Base-by-base conservation (phyloP, 2,888 invertebrate genomes). In the Esperia sulphurella region DNA sequence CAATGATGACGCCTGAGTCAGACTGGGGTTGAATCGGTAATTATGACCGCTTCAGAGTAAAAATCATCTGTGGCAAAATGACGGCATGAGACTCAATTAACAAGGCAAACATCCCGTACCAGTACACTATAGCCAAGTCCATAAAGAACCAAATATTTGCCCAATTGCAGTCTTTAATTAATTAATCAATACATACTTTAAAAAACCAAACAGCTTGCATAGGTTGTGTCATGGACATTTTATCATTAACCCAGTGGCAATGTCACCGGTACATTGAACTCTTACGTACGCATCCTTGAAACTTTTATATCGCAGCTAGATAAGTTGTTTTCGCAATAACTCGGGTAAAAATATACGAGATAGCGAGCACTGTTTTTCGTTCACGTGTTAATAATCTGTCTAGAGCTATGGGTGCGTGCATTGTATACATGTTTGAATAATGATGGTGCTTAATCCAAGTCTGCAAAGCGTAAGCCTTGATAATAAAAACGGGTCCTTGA, bases 221-320 rank as follows among this genome's bases (percentile, higher is more conserved):
- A 38, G 64, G 62, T 78, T 79, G 74, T 78, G 75, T 79, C 73
- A 76, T 65, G 58, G 49, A 46, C 61, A 57, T 58, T 72, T 75
- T 74, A 76, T 79, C 71, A 71, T 61, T 61, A 66, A 71, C 62
- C 63, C 55, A 56, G 10, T 60, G 65, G 71, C 86, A 88, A 88
- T 83, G 87, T 86, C 87, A 87, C 54, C 61, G 59, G 87, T 68
- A 57, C 83, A 60, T 73, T 86, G 87, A 86, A 83, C 88, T 59
- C 68, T 53, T 33, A 48, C 48, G 55, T 46, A 21, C 29, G 68
- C 68, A 82, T 83, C 86, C 86, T 87, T 87, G 87, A 82, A 80
- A 65, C 70, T 75, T 76, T 75, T 79, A 63, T 73, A 75, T 71
- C 57, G 55, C 57, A 59, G 68, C 69, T 78, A 77, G 81, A 81